Base-by-base conservation (phyloP, 2,113 vertebrate genomes). In the Trematocara marginatum region DNA sequence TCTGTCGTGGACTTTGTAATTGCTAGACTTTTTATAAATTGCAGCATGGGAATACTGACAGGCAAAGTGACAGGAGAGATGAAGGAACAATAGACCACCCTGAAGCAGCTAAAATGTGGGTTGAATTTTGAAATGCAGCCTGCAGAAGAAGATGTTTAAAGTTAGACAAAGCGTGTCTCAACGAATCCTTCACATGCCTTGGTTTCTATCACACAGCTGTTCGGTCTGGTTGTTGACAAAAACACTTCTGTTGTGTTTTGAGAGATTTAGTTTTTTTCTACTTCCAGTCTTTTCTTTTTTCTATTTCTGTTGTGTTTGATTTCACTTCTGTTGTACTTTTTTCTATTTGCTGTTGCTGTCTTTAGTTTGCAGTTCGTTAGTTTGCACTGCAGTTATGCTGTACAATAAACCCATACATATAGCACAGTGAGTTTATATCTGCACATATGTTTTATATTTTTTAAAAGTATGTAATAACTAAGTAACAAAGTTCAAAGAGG, bases 61-160 rank as follows among this genome's bases (percentile, higher is more conserved):
- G 74, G n/a, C 16, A 85, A 13, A 47, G 80, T 81, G 86, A 84
- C 79, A 78, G 89, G 23, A 52, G 26, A 86, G 51, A 84, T 81
- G 83, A 81, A 88, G 85, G 92, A 74, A 54, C 40, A 78, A 83
- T 4, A 54, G 94, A 92, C 94, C 94, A 95, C 94, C 93, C 79
- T 74, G 88, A 89, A 92, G 90, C 10, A 29, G 47, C 31, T 31
- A 31, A 85, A 80, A 85, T 34, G 83, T 78, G 47, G 59, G 76
- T 78, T 23, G 7, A 78, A 34, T 59, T 71, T 66, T 29, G 9
- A 90, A 61, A 61, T 29, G 29, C 4, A 6, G 20, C 79, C 84
- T 83, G 78, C 79, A 76, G 57, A 81, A 47, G 53, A 66, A 38
- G 10, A 80, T 86, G 81, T 82, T 86, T 85, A 88, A 83, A 85